Percentiles rank a stretch among this genome's conserved stretches.
Evolutionary conservation across 2,797 vertebrate species (phyloP).

Genomic region (Characodon lateralis): DNA sequence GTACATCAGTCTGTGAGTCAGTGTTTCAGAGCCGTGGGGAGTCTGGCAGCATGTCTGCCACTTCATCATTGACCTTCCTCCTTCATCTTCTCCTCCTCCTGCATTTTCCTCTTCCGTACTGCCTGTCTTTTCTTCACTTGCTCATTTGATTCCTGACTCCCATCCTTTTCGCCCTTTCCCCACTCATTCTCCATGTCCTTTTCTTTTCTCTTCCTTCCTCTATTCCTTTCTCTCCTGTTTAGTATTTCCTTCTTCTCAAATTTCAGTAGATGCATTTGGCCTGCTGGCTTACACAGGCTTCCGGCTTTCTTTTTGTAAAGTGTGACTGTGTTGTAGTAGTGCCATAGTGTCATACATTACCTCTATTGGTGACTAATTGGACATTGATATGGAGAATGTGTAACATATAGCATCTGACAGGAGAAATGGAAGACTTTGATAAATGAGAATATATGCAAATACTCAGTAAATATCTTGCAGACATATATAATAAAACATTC

Average conservation of each 20-base stretch:
- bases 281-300: constrained; percentile 12
- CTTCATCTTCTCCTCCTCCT: constrained; percentile 51
- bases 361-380: constrained; percentile 18
- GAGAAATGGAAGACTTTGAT: too few species aligned
- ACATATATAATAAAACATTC: too few species aligned
- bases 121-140: constrained; percentile 34
- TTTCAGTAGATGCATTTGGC: constrained; percentile 22
- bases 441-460: too few species aligned
- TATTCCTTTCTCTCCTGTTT: constrained; percentile 23
- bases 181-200: constrained; percentile 41
- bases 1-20: constrained; percentile 54
- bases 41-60: constrained; percentile 59
- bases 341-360: constrained; percentile 23
- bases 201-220: constrained; percentile 29
- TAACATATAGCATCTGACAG: too few species aligned
- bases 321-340: constrained; percentile 10
- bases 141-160: constrained; percentile 46
- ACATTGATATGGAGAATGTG: constrained; percentile 21
- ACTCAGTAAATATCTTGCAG: too few species aligned
- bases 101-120: constrained; percentile 32
- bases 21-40: constrained; percentile 54
- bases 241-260: constrained; percentile 4
- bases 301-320: constrained; percentile 46
- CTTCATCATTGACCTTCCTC: constrained; percentile 68
- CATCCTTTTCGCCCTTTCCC: constrained; percentile 23